Evolutionary conservation across 2,113 vertebrate genomes (phyloP), one percentile per base, ranked within the genome.

Genomic region (Lota lota): DNA sequence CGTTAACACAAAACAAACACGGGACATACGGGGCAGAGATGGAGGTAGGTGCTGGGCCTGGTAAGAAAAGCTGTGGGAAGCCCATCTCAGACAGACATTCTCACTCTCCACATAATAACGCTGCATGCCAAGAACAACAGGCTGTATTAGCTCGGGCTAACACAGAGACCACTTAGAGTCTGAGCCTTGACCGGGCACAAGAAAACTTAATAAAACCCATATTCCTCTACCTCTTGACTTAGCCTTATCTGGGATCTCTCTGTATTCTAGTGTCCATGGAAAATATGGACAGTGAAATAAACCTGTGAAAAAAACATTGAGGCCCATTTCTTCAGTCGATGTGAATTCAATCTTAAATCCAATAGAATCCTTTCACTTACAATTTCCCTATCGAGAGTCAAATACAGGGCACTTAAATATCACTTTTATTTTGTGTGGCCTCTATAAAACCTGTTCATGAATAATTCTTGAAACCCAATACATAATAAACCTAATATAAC

Each of bases 91-190:
- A 75, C 76, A 73, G 19, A 51, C 67, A 20, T 78, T 57, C 71
- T 76, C n/a, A n/a, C 66, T 77, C 78, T 6, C 64, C 69, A 66
- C 70, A 24, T 67, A 66, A 64, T 47, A 72, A 71, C 19, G 0
- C 3, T 70, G 22, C 40, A 4, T 2, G 76, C 80, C 40, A 71
- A 79, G 77, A 40, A 63, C 88, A 87, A 85, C 81, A 82, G 72
- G n/a, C 56, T 18, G 75, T 0, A 2, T 56, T 63, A 72, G 53
- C 53, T 56, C 17, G n/a, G 53, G 53, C 53, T 56, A 47, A 47
- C 12, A 2, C 40, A 11, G 40, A 47, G 53, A 18, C 53, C 28
- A 33, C 28, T 33, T 33, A 33, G 4, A 33, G 40, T 5, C 40
- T 47, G 40, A 47, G 40, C 40, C 40, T 12, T 8, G 40, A 12